Base-by-base conservation (phyloP, 92 coral and sea anemone species). In the Isaurus tuberculatus region DNA sequence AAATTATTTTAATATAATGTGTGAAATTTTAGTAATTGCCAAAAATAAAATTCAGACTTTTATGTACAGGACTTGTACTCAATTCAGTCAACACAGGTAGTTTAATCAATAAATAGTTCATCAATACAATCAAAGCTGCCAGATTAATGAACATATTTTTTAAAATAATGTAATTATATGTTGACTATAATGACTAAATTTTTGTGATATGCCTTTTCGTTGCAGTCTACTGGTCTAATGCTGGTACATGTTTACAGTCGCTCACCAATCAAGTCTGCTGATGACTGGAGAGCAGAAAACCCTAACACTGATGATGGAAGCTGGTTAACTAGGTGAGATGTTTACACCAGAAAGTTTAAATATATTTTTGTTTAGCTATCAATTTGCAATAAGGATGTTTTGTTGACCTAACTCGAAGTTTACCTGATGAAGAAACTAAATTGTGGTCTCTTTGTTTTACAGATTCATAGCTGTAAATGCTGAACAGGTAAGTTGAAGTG, bases 401-500 rank as follows among this genome's bases (percentile, higher is more conserved):
- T 8, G 8, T 36, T 36, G 3, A 36, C 42, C 46, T 2, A 40
- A 40, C 11, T 0, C 0, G 11, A 7, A 7, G 0, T 40, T 40
- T 40, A 7, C 11, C 10, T 40, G 4, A 40, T 14, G 9, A 23
- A 19, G 26, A 63, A 63, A 27, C 37, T 64, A 23, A 64, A 10
- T 0, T 0, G 27, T 25, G 8, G 27, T 33, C 0, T 32, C 44
- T 3, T n/a, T 42, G 37, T 51, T 78, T 51, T 63, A 17, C 83
- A 95, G 98, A 77, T 92, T 91, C 85, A 74, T 92, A 8, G 95
- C 93, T 53, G 92, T 87, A 82, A 94, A 92, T 83, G 92, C 98
- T 40, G 98, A 95, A 75, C 98, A 95, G 97, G 98, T 95, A 43
- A 2, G 72, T 67, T 0, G 9, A 3, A 31, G 44, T n/a, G 4